Evolutionary conservation across 2,797 vertebrate species (phyloP).

Genomic region (Chloroceryle amazona): DNA sequence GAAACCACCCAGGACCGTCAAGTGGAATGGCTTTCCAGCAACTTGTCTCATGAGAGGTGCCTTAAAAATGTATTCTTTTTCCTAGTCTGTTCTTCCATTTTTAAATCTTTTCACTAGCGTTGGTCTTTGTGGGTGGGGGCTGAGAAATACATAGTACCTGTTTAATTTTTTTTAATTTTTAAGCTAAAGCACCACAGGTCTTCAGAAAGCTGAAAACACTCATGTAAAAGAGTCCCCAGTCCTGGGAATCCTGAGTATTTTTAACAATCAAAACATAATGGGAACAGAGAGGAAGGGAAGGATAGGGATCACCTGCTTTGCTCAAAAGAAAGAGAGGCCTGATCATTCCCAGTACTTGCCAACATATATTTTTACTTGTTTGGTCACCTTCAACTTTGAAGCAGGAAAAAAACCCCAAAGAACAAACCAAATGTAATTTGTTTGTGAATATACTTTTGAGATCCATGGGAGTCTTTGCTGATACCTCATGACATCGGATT

Average conservation of each 20-base stretch:
- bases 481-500: rapidly evolving
- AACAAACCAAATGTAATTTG: not conserved
- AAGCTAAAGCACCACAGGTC: not conserved
- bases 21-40: rapidly evolving
- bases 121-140: not conserved
- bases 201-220: not conserved
- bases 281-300: not conserved
- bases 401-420: too few species aligned
- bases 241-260: not conserved
- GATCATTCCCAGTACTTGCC: not conserved
- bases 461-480: not conserved
- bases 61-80: not conserved
- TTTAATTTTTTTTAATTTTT: too few species aligned
- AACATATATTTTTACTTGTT: not conserved
- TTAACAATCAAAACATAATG: not conserved
- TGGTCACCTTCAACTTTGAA: not conserved
- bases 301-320: not conserved
- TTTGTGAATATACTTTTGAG: not conserved
- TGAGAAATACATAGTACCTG: not conserved
- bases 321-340: not conserved
- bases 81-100: not conserved
- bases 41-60: rapidly evolving
- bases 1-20: not conserved
- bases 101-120: not conserved
- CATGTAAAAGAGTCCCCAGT: not conserved